A percentile compares a stretch with the other conserved stretches of the same genome.
Conservation (phyloP, 2,797 vertebrate species). For the Babyrousa celebensis region DNA sequence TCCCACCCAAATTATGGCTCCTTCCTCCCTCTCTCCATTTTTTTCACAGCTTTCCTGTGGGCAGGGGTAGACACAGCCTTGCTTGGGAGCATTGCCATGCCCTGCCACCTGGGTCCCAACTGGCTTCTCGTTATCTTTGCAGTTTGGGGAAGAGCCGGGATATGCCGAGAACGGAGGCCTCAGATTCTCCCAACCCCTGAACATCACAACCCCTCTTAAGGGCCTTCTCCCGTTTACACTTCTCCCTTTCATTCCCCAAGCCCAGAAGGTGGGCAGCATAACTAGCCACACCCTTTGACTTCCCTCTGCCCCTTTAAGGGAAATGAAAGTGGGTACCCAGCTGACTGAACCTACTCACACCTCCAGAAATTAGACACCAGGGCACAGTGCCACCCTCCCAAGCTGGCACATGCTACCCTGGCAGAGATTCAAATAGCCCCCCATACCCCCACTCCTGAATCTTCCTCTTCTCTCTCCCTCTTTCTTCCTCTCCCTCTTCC, state of each 20-base stretch:
- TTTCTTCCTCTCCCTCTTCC: neutral
- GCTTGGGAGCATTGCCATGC: constrained; percentile 44
- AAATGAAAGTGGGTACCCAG: constrained; percentile 83
- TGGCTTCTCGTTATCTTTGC: constrained; percentile 64
- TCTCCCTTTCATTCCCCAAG: neutral
- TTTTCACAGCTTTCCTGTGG: constrained; percentile 70
- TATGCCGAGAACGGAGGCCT: constrained; percentile 47
- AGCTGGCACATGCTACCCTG: constrained; percentile 89
- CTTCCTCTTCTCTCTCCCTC: constrained; percentile 81
- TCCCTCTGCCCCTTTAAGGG: constrained; percentile 85
- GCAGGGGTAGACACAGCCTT: constrained; percentile 61
- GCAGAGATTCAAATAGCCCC: constrained; percentile 85
- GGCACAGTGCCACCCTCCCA: constrained; percentile 88
- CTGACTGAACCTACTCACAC: constrained; percentile 89
- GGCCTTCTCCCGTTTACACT: constrained; percentile 5
- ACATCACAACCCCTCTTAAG: neutral
- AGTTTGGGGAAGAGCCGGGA: constrained; percentile 64
- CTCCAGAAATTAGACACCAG: constrained; percentile 89
- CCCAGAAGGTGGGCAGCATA: constrained; percentile 49
- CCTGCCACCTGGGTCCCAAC: constrained; percentile 77
- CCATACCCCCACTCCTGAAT: constrained; percentile 69
- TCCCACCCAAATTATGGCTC: constrained; percentile 36
- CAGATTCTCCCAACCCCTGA: constrained; percentile 45
- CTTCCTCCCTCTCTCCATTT: neutral
- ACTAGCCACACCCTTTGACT: constrained; percentile 49